Evolutionary conservation across 2,888 invertebrate species (phyloP).

Genomic region (Artemia sinica): DNA sequence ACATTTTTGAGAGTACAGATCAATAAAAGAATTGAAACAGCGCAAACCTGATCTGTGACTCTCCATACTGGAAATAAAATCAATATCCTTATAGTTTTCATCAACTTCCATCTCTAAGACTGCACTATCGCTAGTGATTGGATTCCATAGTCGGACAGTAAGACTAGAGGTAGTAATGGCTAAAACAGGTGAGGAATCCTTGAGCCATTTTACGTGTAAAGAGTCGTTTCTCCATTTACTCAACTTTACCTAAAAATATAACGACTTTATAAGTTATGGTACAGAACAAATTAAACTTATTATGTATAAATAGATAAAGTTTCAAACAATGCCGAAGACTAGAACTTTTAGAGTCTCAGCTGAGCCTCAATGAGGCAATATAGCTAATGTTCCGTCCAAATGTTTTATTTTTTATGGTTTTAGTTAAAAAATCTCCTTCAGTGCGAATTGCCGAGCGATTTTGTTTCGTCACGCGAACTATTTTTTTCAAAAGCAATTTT

Average conservation of each 20-base stretch:
- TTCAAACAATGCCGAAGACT: no score
- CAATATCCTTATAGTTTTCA: not conserved
- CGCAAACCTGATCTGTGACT: not conserved
- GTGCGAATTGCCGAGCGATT: no score
- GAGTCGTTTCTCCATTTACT: not conserved
- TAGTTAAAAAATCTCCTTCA: no score
- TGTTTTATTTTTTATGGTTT: no score
- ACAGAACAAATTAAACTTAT: no score
- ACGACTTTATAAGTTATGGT: no score
- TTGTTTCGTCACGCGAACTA: no score
- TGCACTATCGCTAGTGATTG: not conserved
- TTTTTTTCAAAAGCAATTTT: no score
- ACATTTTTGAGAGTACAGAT: not conserved
- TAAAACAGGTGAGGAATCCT: not conserved
- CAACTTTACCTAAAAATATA: not conserved
- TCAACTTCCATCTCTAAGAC: not conserved
- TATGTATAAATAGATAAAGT: no score
- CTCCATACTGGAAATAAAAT: not conserved
- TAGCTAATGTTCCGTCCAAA: no score
- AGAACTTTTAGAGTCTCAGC: no score
- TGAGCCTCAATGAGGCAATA: no score
- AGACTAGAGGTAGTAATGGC: conserved; percentile 1
- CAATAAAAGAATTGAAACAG: not conserved
- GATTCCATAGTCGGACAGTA: conserved; percentile 1
- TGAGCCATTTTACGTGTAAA: not conserved